Evolutionary conservation across 2,888 invertebrate genomes (phyloP).

Genomic region (Lasioglossum malachurum): DNA sequence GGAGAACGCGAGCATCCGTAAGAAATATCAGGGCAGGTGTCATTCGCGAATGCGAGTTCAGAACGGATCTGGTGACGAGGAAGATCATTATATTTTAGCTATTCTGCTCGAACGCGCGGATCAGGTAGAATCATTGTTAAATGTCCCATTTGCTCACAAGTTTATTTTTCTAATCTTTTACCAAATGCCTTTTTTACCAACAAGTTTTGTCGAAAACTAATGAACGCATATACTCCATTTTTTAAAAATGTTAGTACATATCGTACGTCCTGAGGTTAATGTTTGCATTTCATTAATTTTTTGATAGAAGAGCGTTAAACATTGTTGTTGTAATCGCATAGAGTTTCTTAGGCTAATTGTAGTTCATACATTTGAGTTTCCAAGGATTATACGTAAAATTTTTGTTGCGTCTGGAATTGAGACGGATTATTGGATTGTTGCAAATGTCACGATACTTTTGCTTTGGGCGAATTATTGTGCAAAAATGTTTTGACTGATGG

Average conservation of each 20-base stretch:
- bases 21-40: constrained; percentile 14
- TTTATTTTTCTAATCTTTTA: no score
- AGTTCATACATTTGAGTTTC: background rate
- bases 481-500: constrained; percentile 14
- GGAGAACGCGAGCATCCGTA: constrained; percentile 20
- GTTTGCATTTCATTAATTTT: background rate
- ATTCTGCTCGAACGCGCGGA: background rate
- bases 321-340: background rate
- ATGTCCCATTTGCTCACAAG: background rate
- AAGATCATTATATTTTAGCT: constrained; percentile 10
- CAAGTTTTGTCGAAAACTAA: no score
- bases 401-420: background rate
- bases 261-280: no score
- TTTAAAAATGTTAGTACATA: no score
- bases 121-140: background rate
- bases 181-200: no score
- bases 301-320: background rate
- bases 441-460: background rate
- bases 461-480: background rate
- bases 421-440: background rate
- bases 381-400: background rate
- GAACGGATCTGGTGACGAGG: background rate
- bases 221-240: no score
- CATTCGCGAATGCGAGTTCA: constrained; percentile 12
- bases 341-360: background rate